Evolutionary conservation across 2,797 vertebrate genomes (phyloP), one percentile per base, ranked within the genome.

Genomic region (Triplophysa bombifrons): DNA sequence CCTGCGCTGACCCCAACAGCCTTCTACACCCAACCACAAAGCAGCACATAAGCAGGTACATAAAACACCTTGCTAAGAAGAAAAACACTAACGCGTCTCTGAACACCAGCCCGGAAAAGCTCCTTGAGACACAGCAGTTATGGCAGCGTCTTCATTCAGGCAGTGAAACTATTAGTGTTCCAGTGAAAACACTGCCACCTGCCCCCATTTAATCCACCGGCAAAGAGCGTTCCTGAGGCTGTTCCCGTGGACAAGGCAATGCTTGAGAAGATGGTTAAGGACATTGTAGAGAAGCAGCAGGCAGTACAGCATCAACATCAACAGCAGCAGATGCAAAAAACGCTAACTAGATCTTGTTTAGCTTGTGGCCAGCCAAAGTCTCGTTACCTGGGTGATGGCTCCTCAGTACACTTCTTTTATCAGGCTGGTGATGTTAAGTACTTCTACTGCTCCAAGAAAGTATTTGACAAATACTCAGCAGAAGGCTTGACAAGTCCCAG

Each of bases 71-170:
- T 13, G 44, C 30, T 9, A 85, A 82, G 13, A 7, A 16, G 41
- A 48, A 50, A 0, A 85, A 81, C 25, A 73, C 80, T 3, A 78
- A 72, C 3, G 82, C 77, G 0, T 82, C 84, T 9, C 51, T 80
- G 1, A 84, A 84, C 72, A 84, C 56, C 56, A 82, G 79, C 17
- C 68, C 72, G 13, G 77, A 83, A n/a, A 83, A 86, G 12, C 16
- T 63, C 8, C 16, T 63, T 16, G 60, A 63, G 60, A 34, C 60
- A 30, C 30, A 63, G 25, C 27, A 63, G 27, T 63, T 63, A 63
- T 34, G 14, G 60, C 27, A 19, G 27, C 25, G 1, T 61, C 27
- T 61, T 61, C 27, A 63, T 7, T 17, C 60, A 17, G 27, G 27
- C 16, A 63, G 27, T 63, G 60, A 63, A 63, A 34, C 60, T 14